Evolutionary conservation across 2,797 vertebrate species (phyloP).

Genomic region (Dromococcyx pavoninus): DNA sequence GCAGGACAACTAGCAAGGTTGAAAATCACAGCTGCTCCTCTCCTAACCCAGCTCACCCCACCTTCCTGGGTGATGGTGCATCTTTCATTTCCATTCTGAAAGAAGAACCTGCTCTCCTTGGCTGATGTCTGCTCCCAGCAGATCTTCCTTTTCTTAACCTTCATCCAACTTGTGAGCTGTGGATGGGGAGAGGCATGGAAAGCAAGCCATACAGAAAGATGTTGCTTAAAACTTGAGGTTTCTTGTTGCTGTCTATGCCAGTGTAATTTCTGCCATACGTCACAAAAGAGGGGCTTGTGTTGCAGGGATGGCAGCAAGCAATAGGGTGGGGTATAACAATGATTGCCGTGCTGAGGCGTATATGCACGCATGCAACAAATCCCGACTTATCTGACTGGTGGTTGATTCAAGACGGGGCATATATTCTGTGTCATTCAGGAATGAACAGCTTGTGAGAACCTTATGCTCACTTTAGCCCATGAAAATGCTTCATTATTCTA

Average conservation of each 20-base stretch:
- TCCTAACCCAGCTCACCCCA: rapidly evolving
- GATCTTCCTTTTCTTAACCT: not conserved
- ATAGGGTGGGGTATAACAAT: not conserved
- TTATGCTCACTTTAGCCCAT: not conserved
- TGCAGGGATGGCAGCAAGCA: not conserved
- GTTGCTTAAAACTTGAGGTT: not conserved
- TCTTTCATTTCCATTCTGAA: not conserved
- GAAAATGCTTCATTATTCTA: not conserved
- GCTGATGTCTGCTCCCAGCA: not conserved
- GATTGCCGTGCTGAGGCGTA: not conserved
- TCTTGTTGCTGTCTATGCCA: not conserved
- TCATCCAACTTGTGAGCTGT: not conserved
- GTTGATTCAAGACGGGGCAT: not conserved
- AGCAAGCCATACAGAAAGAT: not conserved
- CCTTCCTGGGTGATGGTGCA: not conserved
- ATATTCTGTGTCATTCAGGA: not conserved
- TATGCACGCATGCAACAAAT: not conserved
- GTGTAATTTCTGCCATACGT: not conserved
- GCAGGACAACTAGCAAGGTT: not conserved
- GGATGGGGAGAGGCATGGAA: not conserved
- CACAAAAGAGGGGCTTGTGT: not conserved
- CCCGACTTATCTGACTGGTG: not conserved
- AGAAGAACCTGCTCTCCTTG: not conserved
- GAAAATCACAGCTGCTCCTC: not conserved
- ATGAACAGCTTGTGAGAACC: not conserved